Evolutionary conservation across 2,797 vertebrate genomes (phyloP).

Genomic region (Ctenosaura bakeri): DNA sequence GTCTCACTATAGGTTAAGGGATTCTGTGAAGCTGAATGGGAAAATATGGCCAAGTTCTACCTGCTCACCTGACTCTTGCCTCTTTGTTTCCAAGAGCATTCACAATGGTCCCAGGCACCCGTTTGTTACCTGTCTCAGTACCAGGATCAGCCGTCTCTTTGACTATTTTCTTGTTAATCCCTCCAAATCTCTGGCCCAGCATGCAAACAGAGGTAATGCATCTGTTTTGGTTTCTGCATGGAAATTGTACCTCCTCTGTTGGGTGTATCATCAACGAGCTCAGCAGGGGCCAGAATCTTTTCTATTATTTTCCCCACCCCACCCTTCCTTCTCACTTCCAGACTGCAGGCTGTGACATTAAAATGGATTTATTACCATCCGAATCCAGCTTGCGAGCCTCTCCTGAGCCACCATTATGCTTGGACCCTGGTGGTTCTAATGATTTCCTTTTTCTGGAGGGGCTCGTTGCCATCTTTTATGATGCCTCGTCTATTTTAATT

Average conservation of each 20-base stretch:
- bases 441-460: conserved; percentile 8
- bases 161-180: not conserved
- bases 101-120: not conserved
- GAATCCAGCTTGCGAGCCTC: not conserved
- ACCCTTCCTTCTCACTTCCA: not conserved
- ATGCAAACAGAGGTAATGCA: conserved; percentile 4
- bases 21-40: no score
- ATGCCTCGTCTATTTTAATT: conserved; percentile 26
- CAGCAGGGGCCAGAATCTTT: not conserved
- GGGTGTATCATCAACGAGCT: conserved; percentile 2
- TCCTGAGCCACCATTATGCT: not conserved
- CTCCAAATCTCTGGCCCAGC: conserved; percentile 2
- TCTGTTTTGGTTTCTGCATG: conserved; percentile 10
- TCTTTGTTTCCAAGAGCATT: no score
- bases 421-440: not conserved
- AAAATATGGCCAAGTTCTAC: no score
- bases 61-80: no score
- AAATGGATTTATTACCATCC: not conserved
- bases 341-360: conserved; percentile 3
- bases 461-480: not conserved
- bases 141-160: not conserved
- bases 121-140: not conserved
- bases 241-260: not conserved
- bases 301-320: not conserved
- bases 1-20: no score